These are phyloP conservation scores for Chrysolina haemoptera DNA, from an alignment of 2,888 invertebrate genomes.

Conservation along the genomic window DNA sequence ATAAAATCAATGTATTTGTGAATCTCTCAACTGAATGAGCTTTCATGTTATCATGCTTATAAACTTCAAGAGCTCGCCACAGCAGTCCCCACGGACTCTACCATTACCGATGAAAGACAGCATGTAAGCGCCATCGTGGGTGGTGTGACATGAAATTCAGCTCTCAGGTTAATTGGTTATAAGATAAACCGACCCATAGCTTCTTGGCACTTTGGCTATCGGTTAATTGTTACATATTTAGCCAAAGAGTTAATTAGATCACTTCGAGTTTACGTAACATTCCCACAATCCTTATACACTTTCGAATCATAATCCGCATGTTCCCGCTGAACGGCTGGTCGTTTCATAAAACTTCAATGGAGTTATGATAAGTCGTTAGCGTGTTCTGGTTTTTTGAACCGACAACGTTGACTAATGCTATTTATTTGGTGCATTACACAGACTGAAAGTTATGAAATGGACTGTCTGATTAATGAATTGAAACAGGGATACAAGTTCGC, in stretches of 20 bases:
- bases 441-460: too few species aligned
- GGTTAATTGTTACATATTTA: conserved; percentile 20
- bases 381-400: not conserved
- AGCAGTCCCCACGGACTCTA: too few species aligned
- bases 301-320: not conserved
- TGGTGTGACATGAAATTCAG: not conserved
- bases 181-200: conserved; percentile 15
- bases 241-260: conserved; percentile 14
- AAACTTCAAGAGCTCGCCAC: too few species aligned
- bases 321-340: not conserved
- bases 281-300: conserved; percentile 15
- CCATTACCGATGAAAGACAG: not conserved
- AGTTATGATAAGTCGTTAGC: conserved; percentile 1
- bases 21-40: too few species aligned
- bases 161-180: conserved; percentile 10
- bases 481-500: too few species aligned
- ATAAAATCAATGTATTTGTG: too few species aligned
- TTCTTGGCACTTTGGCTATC: not conserved
- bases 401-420: not conserved
- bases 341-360: not conserved
- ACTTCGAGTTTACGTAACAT: not conserved
- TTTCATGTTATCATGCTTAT: too few species aligned
- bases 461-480: too few species aligned
- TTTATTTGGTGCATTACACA: not conserved
- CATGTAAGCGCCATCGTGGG: not conserved